These are phyloP conservation scores for Miniopterus natalensis DNA, from an alignment of 2,113 vertebrate species.

Conservation along the genomic window DNA sequence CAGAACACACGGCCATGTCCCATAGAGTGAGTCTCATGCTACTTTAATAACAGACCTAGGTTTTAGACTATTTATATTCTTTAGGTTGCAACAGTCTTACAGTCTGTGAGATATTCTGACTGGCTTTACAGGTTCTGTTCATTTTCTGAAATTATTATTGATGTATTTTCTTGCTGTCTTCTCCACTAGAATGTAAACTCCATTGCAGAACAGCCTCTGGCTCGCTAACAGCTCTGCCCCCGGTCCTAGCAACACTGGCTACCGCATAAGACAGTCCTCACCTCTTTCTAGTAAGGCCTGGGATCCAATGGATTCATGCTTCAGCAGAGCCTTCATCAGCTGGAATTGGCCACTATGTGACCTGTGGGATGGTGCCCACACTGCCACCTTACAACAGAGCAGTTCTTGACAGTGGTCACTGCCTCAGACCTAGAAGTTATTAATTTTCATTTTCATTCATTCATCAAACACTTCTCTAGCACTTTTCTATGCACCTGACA, in stretches of 20 bases:
- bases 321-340: background rate
- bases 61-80: background rate
- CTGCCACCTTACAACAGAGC: no score
- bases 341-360: conserved; percentile 3
- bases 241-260: background rate
- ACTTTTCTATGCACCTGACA: no score
- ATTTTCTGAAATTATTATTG: background rate
- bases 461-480: background rate
- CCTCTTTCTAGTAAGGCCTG: background rate
- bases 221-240: background rate
- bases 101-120: background rate
- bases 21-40: background rate
- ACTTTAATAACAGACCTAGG: background rate
- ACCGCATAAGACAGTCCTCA: background rate
- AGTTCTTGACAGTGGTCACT: background rate
- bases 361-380: no score
- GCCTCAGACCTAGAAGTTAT: conserved; percentile 37
- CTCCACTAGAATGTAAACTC: background rate
- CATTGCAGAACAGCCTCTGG: background rate
- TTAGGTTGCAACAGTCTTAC: background rate
- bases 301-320: background rate
- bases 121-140: background rate
- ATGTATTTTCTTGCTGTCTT: background rate
- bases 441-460: background rate
- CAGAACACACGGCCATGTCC: background rate